Evolutionary conservation across 2,113 vertebrate genomes (phyloP), one percentile per base, ranked within the genome.

Genomic region (Boulengeromyrus knoepffleri): DNA sequence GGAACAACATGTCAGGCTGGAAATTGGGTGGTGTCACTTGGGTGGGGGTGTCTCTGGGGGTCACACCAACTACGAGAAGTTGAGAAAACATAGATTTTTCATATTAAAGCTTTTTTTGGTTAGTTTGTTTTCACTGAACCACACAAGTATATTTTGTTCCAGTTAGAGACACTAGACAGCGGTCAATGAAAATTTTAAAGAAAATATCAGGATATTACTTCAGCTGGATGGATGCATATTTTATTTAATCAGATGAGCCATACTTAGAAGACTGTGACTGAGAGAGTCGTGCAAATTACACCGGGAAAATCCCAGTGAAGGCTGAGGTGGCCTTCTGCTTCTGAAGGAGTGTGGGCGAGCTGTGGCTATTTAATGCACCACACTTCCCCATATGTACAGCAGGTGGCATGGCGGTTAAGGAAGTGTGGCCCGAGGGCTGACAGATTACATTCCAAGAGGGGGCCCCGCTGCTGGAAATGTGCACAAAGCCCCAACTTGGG

Each of bases 121-220:
- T 47, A 49, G 84, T 86, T 47, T 86, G 84, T 86, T 86, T 86
- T 47, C 49, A 31, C 1, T 87, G 12, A 15, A 53, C 50, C 85
- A 19, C 49, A 87, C 50, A 36, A 53, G 27, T 53, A 53, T 87
- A 53, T 47, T 47, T 85, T 53, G 49, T 56, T 52, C 49, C 15
- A 53, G 27, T 87, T 87, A 39, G 85, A 87, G 45, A 52, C 50
- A 87, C 47, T 8, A 53, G 12, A 52, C 83, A 52, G 49, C 3
- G 50, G 50, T 87, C 31, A 17, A 87, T 53, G 47, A 56, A 53
- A 56, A 87, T 87, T 19, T 53, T 53, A 36, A 53, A 53, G 85
- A 87, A 52, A 87, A 53, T 87, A 85, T 85, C 31, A 80, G 36
- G 74, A 39, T 85, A 85, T 53, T 85, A 39, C 49, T 53, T 87